Evolutionary conservation across 2,113 vertebrate species (phyloP).

Genomic region (Phyllostomus discolor): DNA sequence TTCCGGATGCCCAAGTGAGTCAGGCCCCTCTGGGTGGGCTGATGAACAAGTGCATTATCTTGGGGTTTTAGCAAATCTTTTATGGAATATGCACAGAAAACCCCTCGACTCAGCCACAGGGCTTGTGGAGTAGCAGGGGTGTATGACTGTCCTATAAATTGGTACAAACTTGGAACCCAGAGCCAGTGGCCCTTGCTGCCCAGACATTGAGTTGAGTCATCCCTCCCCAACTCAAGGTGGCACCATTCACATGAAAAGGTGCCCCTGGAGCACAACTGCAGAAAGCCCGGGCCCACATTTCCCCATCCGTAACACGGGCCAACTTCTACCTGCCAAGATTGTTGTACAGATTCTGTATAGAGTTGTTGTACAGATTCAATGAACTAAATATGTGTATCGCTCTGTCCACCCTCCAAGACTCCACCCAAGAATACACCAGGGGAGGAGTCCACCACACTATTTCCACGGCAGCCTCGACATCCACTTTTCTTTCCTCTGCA

Average conservation of each 20-base stretch:
- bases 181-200: background rate
- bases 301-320: background rate
- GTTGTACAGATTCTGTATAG: background rate
- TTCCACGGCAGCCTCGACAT: background rate
- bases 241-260: background rate
- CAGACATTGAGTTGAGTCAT: background rate
- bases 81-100: background rate
- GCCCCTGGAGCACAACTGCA: background rate
- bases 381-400: background rate
- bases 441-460: background rate
- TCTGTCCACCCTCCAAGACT: background rate
- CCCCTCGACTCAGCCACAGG: background rate
- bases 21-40: background rate
- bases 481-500: background rate
- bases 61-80: background rate
- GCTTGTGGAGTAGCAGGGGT: background rate
- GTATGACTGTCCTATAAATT: background rate
- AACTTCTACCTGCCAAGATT: background rate
- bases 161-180: background rate
- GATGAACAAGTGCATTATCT: background rate
- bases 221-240: background rate
- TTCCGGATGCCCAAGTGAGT: accelerated
- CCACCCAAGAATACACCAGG: accelerated
- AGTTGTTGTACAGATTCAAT: background rate
- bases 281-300: background rate